Evolutionary conservation across 30 jellyfish, hydroid and myxozoan genomes (phyloP), one percentile per base, ranked within the genome.

Genomic region (Chironex yamaguchii): DNA sequence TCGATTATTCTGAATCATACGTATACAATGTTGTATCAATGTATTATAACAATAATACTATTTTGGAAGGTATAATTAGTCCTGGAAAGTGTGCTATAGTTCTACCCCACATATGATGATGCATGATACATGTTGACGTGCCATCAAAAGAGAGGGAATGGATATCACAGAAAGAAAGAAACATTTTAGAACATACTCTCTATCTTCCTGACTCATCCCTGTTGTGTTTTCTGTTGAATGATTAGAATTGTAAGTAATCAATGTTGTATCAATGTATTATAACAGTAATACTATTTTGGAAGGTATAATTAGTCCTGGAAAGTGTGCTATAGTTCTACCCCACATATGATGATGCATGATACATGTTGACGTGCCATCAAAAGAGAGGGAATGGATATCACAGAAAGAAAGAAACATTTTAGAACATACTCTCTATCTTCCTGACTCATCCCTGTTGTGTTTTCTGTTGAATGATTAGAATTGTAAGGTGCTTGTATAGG

Each of bases 381-480:
- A 22, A 6, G 4, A 3, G 28, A 1, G 30, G 4, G 1, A 2
- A 49, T 34, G n/a, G 34, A 36, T 13, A 29, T 20, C 14, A 20
- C 24, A 3, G 79, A 32, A 51, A 27, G 49, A 49, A 42, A 22
- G 23, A 25, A n/a, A 3, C 14, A 22, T 22, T 48, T 4, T 26
- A 26, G 1, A 29, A 9, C 96, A 13, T 76, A 88, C 91, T 88
- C 97, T 70, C 84, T 77, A 75, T 90, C 97, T 36, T 75, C 92
- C 70, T 90, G 94, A 3, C 82, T 52, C 26, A 71, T 64, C 6
- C 76, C 79, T 25, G 21, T 24, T 35, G 31, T 54, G 21, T 70
- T 34, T 34, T 63, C 67, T 29, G 86, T 20, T 35, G 33, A 52
- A 13, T 52, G 82, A 22, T 70, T 87, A n/a, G 42, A 11, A 35